Evolutionary conservation across 2,113 vertebrate species (phyloP), one percentile per base, ranked within the genome.

Genomic region (Centrocercus urophasianus): DNA sequence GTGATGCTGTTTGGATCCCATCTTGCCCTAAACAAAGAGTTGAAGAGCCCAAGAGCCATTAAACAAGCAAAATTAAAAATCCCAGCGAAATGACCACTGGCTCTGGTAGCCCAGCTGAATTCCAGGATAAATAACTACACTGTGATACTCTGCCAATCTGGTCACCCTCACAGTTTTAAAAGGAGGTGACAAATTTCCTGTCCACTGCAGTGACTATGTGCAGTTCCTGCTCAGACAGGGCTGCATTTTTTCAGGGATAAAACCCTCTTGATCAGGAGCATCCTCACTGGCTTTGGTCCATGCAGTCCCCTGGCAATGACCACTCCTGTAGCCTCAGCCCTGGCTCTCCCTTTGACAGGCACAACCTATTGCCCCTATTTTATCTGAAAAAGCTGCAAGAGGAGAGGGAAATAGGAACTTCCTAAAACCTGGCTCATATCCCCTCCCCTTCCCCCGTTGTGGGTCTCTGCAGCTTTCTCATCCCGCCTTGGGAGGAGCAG

Each of bases 171-270:
- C n/a, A 20, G 66, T 87, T 94, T 79, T 56, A 63, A 86, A 85
- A 87, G 95, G 94, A 96, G 95, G 78, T 95, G 86, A 96, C 93
- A 94, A 13, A 94, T 95, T 96, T 96, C 96, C 94, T 96, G 93
- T 84, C 66, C 59, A 78, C 84, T 71, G 89, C 74, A 87, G 70
- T 1, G 2, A 21, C 66, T 6, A 9, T 9, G 69, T 36, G 43
- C 28, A 76, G 74, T 78, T 93, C 89, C 67, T 43, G 63, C 89
- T 75, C 74, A 73, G 85, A 19, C 63, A 70, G 0, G 1, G 78
- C 67, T 76, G 61, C 76, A 8, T 11, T 67, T 72, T 11, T 67
- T 67, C 89, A 34, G 75, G 50, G 47, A 40, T 28, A 34, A 90
- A 88, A 42, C 45, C 11, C 38, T 88, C 64, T 42, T 22, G 16